Evolutionary conservation across 2,797 vertebrate species (phyloP), one percentile per base, ranked within the genome.

Genomic region (Lates japonicus): DNA sequence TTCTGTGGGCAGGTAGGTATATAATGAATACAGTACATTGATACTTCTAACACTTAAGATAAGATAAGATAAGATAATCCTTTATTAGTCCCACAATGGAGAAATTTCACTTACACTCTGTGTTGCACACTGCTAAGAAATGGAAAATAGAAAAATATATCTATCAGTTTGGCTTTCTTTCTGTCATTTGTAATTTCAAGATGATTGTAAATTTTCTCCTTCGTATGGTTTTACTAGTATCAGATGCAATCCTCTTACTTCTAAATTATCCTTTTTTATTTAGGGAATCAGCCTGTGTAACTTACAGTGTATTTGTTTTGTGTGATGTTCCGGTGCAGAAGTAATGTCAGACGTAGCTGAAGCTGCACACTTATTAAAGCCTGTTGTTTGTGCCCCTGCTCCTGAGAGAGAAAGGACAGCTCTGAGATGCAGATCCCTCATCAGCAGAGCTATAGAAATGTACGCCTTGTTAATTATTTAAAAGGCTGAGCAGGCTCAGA

Each of bases 401-500:
- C 55, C 60, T 55, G 52, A 49, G 59, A 70, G 68, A 55, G 49
- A 67, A 81, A 83, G 73, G 86, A 81, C 73, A 70, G 39, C 81
- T 76, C 84, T 73, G 87, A 84, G 80, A 74, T 80, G 70, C 78
- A 83, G 70, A 84, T 92, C 78, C 75, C 76, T 90, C 90, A 90
- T 87, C 71, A 63, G 90, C 69, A 89, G 84, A 75, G 70, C 85
- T 84, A 87, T 83, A 86, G 90, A 88, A 94, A 92, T 66, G 80
- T 85, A 70, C 55, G 64, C 72, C 85, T 81, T 88, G 78, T 94
- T 91, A 93, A 93, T 94, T 92, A 94, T 95, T 92, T 75, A 93
- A 91, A 91, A 75, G 85, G 75, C 83, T 39, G 86, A 31, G 67
- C 66, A n/a, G n/a, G n/a, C n/a, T n/a, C n/a, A n/a, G 72, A 87